These are phyloP conservation scores for Homalodisca vitripennis DNA, from an alignment of 1,140 invertebrate species.

Conservation along the genomic window DNA sequence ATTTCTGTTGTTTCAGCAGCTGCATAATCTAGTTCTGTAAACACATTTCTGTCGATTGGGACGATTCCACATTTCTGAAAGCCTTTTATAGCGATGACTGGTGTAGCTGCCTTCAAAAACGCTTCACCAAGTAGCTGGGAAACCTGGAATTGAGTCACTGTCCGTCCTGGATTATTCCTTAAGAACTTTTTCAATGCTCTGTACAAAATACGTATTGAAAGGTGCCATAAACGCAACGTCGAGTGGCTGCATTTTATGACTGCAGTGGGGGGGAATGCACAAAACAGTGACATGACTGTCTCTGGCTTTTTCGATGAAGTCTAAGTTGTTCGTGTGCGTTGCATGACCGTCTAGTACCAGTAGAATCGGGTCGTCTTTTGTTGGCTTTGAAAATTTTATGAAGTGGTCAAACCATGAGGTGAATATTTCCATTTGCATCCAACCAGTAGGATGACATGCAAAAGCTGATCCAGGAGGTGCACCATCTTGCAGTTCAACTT, in stretches of 20 bases:
- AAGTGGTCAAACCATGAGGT: slow-evolving; percentile 44
- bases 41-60: slow-evolving; percentile 42
- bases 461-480: slow-evolving; percentile 44
- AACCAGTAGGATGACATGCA: slow-evolving; percentile 43
- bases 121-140: slow-evolving; percentile 43
- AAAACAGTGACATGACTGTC: slow-evolving; percentile 39
- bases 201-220: slow-evolving; percentile 39
- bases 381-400: slow-evolving; percentile 41
- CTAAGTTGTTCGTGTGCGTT: slow-evolving; percentile 46
- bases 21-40: slow-evolving; percentile 43
- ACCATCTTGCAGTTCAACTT: slow-evolving; percentile 43
- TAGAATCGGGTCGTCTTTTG: slow-evolving; percentile 41
- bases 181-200: slow-evolving; percentile 41
- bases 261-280: slow-evolving; percentile 45
- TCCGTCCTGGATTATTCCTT: slow-evolving; percentile 42
- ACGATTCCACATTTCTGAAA: slow-evolving; percentile 43
- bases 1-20: slow-evolving; percentile 50
- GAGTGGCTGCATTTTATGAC: slow-evolving; percentile 48
- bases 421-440: slow-evolving; percentile 43
- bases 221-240: slow-evolving; percentile 47
- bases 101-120: slow-evolving; percentile 42
- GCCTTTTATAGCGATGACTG: slow-evolving; percentile 40
- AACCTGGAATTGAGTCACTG: slow-evolving; percentile 44
- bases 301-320: slow-evolving; percentile 38
- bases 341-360: slow-evolving; percentile 45